These are phyloP conservation scores for Acleris literana DNA, from an alignment of 2,888 invertebrate species.

Conservation along the genomic window DNA sequence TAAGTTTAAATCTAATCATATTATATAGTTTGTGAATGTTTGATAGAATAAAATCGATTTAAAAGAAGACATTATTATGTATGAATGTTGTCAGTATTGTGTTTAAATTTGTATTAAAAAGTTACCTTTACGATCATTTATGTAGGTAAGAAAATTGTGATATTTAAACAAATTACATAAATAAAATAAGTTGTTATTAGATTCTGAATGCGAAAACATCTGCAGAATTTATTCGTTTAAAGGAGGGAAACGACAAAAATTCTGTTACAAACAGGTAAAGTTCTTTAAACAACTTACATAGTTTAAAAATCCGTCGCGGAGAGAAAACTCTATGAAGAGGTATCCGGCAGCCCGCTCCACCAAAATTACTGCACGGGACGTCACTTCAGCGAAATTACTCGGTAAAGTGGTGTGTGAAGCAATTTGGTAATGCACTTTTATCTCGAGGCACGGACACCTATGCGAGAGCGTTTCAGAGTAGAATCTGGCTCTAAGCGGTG, in stretches of 20 bases:
- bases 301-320: constrained; percentile 6
- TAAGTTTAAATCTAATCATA: constrained; percentile 24
- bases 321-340: constrained; percentile 29
- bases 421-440: constrained; percentile 75
- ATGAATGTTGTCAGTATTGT: too few relatives aligned
- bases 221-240: neutral
- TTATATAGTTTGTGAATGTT: neutral
- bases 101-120: too few relatives aligned
- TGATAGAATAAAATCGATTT: too few relatives aligned
- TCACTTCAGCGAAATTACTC: constrained; percentile 58
- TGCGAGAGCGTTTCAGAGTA: constrained; percentile 18
- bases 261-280: constrained; percentile 4
- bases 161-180: neutral
- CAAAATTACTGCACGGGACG: constrained; percentile 50
- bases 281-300: constrained; percentile 6
- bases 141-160: too few relatives aligned
- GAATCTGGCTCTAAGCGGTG: constrained; percentile 20
- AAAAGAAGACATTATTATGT: too few relatives aligned
- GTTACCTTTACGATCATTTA: too few relatives aligned
- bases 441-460: constrained; percentile 42
- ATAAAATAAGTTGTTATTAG: neutral
- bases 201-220: neutral
- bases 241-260: neutral
- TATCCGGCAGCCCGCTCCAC: constrained; percentile 41
- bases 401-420: constrained; percentile 62